Evolutionary conservation across 2,888 invertebrate species (phyloP).

Genomic region (Celastrina argiolus): DNA sequence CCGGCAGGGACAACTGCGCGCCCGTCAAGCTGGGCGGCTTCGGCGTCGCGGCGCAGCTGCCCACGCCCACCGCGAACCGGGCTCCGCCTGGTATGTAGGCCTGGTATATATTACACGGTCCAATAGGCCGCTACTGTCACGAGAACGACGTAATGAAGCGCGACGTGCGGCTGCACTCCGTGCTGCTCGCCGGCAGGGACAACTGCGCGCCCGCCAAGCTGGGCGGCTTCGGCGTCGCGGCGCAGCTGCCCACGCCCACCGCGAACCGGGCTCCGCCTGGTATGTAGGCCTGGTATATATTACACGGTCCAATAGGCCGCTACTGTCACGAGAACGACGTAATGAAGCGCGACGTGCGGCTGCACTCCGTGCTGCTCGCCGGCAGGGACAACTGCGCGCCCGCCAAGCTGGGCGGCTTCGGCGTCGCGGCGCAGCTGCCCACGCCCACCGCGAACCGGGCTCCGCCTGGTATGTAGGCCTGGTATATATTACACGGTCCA

Average conservation of each 20-base stretch:
- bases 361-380: conserved; percentile 96
- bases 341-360: conserved; percentile 97
- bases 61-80: conserved; percentile 82
- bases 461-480: conserved; percentile 51
- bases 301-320: no score
- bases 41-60: conserved; percentile 95
- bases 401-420: conserved; percentile 98
- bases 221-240: conserved; percentile 97
- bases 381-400: conserved; percentile 99
- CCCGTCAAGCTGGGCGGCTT: conserved; percentile 99
- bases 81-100: conserved; percentile 55
- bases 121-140: conserved; percentile 98
- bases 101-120: no score
- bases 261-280: conserved; percentile 71
- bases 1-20: conserved; percentile 98
- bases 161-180: conserved; percentile 98
- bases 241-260: conserved; percentile 90
- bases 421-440: conserved; percentile 96
- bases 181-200: conserved; percentile 95
- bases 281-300: conserved; percentile 32
- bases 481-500: no score
- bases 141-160: conserved; percentile 98
- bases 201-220: conserved; percentile 99
- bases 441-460: conserved; percentile 80
- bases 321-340: conserved; percentile 99